Conservation (phyloP, 2,888 invertebrate genomes). For the Cheilosia vulpina region DNA sequence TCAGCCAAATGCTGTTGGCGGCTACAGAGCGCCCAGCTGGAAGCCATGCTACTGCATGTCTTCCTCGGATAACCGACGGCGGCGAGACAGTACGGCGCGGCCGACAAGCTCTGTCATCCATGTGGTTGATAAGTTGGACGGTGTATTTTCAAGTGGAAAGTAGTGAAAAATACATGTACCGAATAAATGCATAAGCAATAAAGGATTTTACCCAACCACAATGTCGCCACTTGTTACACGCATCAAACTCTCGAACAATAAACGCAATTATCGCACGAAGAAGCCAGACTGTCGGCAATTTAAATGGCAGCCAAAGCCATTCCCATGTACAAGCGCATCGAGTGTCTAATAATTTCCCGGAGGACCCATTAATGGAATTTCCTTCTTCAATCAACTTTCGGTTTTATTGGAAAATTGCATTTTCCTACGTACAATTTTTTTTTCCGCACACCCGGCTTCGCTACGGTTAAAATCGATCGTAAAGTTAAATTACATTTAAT, state of each 20-base stretch:
- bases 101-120: constrained; percentile 77
- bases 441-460: constrained; percentile 41
- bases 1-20: constrained; percentile 77
- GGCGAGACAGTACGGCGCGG: constrained; percentile 77
- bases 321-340: constrained; percentile 28
- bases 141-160: constrained; percentile 78
- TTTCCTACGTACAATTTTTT: constrained; percentile 29
- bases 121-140: constrained; percentile 81
- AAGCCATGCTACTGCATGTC: constrained; percentile 82
- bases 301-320: constrained; percentile 13
- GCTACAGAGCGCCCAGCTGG: constrained; percentile 82
- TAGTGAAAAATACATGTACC: constrained; percentile 31
- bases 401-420: constrained; percentile 73
- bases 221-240: constrained; percentile 54
- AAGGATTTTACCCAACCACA: background rate
- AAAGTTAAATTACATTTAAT: constrained; percentile 71
- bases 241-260: constrained; percentile 52
- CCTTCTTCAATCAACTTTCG: constrained; percentile 64
- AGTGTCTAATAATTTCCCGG: constrained; percentile 66
- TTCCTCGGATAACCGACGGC: constrained; percentile 78
- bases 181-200: background rate
- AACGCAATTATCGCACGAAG: constrained; percentile 52
- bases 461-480: constrained; percentile 65
- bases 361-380: constrained; percentile 69
- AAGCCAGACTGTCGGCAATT: constrained; percentile 35